Conservation (phyloP, 2,888 invertebrate species). For the Mactromeris polynyma region DNA sequence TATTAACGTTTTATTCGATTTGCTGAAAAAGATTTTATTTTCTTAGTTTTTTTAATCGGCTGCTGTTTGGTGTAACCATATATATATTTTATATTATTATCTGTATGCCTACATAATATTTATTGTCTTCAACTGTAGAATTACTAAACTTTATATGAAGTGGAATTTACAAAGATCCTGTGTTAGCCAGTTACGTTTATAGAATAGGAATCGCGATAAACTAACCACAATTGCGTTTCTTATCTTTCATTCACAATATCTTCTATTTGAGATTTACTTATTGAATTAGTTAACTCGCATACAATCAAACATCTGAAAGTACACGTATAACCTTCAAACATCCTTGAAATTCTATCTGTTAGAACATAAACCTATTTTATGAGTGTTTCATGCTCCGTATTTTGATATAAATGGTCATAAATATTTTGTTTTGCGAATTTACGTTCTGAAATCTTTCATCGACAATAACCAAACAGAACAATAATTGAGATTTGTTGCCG, state of each 20-base stretch:
- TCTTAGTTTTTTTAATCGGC: too few relatives aligned
- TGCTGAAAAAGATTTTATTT: too few relatives aligned
- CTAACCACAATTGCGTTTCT: background rate
- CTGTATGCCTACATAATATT: background rate
- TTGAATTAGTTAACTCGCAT: background rate
- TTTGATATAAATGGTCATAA: background rate
- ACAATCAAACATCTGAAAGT: background rate
- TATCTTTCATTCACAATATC: constrained; percentile 8
- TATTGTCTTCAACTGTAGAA: background rate
- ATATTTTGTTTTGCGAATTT: background rate
- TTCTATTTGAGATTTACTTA: background rate
- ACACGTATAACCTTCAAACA: background rate
- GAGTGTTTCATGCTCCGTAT: background rate
- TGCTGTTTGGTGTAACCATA: too few relatives aligned
- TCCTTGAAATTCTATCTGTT: background rate
- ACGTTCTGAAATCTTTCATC: background rate
- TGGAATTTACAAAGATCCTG: background rate
- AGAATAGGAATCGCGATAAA: background rate
- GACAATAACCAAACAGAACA: background rate
- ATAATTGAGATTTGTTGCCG: background rate
- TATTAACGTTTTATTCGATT: too few relatives aligned
- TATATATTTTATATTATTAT: too few relatives aligned
- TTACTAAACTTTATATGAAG: background rate
- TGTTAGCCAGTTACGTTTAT: background rate
- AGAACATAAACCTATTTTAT: background rate